Evolutionary conservation across 2,113 vertebrate species (phyloP), one percentile per base, ranked within the genome.

Genomic region (Tympanuchus pallidicinctus): DNA sequence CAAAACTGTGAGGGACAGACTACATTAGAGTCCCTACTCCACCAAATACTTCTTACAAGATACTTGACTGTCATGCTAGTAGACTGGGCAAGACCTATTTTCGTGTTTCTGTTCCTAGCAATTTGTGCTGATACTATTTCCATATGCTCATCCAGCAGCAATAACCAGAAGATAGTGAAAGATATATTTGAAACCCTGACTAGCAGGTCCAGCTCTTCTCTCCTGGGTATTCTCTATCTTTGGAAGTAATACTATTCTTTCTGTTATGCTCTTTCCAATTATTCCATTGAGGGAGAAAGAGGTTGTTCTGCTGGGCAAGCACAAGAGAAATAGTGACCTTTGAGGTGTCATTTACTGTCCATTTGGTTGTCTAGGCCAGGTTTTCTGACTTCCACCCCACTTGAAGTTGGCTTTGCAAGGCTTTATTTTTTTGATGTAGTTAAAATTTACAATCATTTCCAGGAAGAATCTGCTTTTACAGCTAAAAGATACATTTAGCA

Each of bases 201-300:
- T 92, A 17, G 36, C 22, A 45, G 48, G 8, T 47, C 7, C 13
- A 74, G 1, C 13, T 71, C 13, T 9, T 59, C 10, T 82, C 16
- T 82, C 10, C 19, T 8, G 30, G 1, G 5, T 0, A 1, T 61
- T 71, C 81, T 71, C n/a, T 61, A 0, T 66, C 45, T 47, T 63
- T 57, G 13, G 19, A 38, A 6, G 14, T 34, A 78, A 22, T 52
- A 42, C 50, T 54, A 65, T 25, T 47, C 43, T 6, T 69, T 50
- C 18, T 21, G 1, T 4, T 74, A 4, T 8, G 13, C 88, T 82
- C 70, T 32, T 27, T 7, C 16, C 25, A 59, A 30, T 8, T 4
- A 54, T 76, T 60, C 18, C 30, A 52, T n/a, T 16, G 13, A 79
- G 10, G 8, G 3, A 27, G 66, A 92, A 67, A 9, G 10, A 63